Evolutionary conservation across 2,888 invertebrate genomes (phyloP), one percentile per base, ranked within the genome.

Genomic region (Terebella lapidaria): DNA sequence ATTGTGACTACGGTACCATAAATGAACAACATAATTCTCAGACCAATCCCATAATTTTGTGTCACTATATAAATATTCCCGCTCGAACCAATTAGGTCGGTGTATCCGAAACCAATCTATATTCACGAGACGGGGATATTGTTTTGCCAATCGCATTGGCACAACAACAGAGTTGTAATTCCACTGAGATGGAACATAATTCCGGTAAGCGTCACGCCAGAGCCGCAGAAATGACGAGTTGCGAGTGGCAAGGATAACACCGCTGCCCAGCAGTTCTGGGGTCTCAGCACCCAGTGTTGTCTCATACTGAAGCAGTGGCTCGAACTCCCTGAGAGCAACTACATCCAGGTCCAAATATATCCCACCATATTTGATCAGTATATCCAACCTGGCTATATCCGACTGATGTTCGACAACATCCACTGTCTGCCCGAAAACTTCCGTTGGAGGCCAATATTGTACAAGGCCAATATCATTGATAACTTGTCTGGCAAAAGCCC

Each of bases 341-440:
- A 76, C 72, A 54, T 77, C 77, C 22, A 71, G 68, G 56, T 77
- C 77, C 18, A 76, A 55, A 54, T 76, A 77, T 49, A 77, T 73
- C 0, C 77, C 77, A 5, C 77, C 77, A 56, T 73, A 62, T 35
- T 64, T 35, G 28, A 61, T 26, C 28, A 71, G 54, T 15, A 67
- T 53, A 27, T 66, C 57, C 22, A 71, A 49, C n/a, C 70, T 46
- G 20, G 61, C 60, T 1, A 71, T 61, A 49, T 71, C 70, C 2
- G 69, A 61, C 54, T 67, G 59, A 46, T 69, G 68, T 54, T 67
- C 70, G 1, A 59, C 29, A 2, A 61, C 53, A 22, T 22, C 45
- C 1, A 67, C 54, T 5, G 54, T 27, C n/a, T 56, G 42, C 28
- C 59, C 62, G 58, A 61, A 61, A 24, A 65, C 49, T 4, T 30